phyloP scores from a whole-genome alignment of 2,888 invertebrate genomes.

The Leuctra nigra region DNA sequence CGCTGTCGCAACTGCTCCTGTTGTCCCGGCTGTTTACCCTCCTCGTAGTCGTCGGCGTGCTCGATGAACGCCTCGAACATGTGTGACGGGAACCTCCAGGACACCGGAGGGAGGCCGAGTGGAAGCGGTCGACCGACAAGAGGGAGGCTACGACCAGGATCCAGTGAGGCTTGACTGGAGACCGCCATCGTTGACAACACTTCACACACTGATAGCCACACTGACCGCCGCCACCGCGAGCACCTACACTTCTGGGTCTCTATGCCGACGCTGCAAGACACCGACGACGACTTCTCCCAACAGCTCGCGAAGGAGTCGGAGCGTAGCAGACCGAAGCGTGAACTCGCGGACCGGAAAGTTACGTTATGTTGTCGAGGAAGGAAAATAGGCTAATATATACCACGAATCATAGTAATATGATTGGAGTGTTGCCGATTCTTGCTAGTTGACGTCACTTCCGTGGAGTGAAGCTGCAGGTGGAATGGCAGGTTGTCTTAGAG shows the following conservation, averaged over 20 bases:
- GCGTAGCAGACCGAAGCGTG: slow-evolving; percentile 6
- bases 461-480: neutral
- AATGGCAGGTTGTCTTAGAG: neutral
- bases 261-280: neutral
- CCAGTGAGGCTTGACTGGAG: neutral
- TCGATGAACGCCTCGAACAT: slow-evolving; percentile 15
- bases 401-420: neutral
- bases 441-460: neutral
- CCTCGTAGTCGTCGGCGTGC: neutral
- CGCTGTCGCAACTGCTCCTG: neutral
- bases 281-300: neutral
- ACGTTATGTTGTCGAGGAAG: slow-evolving; percentile 11
- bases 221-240: neutral
- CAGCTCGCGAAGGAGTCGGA: neutral
- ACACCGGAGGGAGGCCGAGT: slow-evolving; percentile 1
- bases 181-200: neutral
- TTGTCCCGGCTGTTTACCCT: neutral
- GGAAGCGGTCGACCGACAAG: too few species aligned
- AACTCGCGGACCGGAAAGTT: slow-evolving; percentile 10
- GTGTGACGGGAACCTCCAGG: slow-evolving; percentile 17
- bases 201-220: too few species aligned
- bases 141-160: neutral
- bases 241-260: slow-evolving; percentile 1
- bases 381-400: slow-evolving; percentile 16
- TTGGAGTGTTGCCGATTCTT: neutral